Percentiles rank a stretch among this genome's conserved stretches.
Conservation (phyloP, 2,888 invertebrate genomes). For the Hanleya hanleyi region DNA sequence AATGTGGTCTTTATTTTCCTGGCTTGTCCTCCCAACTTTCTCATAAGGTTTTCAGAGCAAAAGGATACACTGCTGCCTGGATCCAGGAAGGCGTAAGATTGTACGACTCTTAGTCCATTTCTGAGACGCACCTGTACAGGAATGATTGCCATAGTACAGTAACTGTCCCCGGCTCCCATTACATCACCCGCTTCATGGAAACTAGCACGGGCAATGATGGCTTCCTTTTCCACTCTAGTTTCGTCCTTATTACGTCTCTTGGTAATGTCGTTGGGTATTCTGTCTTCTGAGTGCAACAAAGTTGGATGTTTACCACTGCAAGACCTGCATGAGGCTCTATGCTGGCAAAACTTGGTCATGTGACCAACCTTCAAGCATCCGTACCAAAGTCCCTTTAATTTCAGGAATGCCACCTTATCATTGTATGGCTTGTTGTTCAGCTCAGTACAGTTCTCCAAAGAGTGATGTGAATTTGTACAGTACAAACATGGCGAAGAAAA, state of each 20-base stretch:
- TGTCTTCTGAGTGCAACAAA: too few species aligned
- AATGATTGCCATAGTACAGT: constrained; percentile 23
- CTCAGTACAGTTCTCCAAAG: background rate
- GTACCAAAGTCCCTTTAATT: constrained; percentile 8
- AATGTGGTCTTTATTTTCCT: constrained; percentile 4
- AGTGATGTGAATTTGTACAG: background rate
- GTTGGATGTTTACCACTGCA: constrained; percentile 10
- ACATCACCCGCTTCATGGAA: too few species aligned
- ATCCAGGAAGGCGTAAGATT: constrained; percentile 19
- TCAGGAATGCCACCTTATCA: background rate
- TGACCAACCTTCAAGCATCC: constrained; percentile 16
- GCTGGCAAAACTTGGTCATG: background rate
- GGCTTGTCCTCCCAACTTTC: background rate
- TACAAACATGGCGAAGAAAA: too few species aligned
- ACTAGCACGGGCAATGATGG: too few species aligned
- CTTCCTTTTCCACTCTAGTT: too few species aligned
- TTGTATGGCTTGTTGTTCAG: background rate
- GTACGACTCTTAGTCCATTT: background rate
- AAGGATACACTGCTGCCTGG: constrained; percentile 21
- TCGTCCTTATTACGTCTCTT: too few species aligned
- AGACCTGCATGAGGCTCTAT: background rate
- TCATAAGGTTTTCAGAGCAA: constrained; percentile 13
- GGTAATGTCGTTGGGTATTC: too few species aligned
- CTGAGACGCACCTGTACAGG: constrained; percentile 8
- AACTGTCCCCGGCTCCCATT: constrained; percentile 8